These are phyloP conservation scores for Lota lota DNA, from an alignment of 2,113 vertebrate species.

Conservation along the genomic window DNA sequence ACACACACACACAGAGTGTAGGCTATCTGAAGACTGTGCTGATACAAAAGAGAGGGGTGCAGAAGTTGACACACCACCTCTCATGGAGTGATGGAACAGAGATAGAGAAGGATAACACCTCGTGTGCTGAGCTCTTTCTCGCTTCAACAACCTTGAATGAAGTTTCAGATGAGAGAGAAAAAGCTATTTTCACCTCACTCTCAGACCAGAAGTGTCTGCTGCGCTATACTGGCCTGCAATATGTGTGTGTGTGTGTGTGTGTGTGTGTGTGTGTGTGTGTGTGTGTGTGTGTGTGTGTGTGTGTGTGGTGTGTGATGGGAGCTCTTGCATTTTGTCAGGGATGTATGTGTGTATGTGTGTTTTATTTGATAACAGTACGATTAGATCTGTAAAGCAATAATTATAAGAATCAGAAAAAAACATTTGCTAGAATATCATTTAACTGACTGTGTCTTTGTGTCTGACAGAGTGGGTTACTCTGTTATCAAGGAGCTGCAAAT, in stretches of 20 bases:
- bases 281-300: background rate
- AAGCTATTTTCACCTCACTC: constrained; percentile 76
- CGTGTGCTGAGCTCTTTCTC: constrained; percentile 60
- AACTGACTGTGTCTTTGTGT: background rate
- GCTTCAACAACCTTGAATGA: constrained; percentile 77
- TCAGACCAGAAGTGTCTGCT: constrained; percentile 58
- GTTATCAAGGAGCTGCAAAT: too few species aligned
- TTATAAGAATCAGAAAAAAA: too few species aligned
- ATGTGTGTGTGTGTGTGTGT: constrained; percentile 14
- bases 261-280: constrained; percentile 9
- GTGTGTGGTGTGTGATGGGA: background rate
- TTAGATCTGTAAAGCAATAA: background rate
- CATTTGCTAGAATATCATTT: too few species aligned
- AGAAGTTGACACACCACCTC: constrained; percentile 57
- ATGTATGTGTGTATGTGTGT: background rate
- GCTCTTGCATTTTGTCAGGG: too few species aligned
- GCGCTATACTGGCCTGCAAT: background rate
- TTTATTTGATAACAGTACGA: background rate
- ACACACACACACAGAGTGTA: too few species aligned
- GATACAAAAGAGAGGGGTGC: constrained; percentile 40
- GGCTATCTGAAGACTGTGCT: constrained; percentile 1
- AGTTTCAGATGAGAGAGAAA: constrained; percentile 72
- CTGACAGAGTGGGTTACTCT: too few species aligned
- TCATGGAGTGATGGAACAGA: constrained; percentile 37
- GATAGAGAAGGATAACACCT: constrained; percentile 50